phyloP scores from a whole-genome alignment of 2,888 invertebrate genomes.

The Ophraella communa region DNA sequence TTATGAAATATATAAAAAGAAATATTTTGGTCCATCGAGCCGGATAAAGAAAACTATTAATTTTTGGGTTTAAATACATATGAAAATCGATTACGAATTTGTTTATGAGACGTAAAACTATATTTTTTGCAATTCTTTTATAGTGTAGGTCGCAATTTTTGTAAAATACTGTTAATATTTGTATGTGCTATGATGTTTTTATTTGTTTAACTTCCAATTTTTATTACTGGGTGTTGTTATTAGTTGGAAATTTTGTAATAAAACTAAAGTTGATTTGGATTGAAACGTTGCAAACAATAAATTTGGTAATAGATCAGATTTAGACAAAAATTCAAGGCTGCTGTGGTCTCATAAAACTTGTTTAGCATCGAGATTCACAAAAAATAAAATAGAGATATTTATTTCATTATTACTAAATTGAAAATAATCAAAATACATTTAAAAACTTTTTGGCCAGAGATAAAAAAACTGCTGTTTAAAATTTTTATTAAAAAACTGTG shows the following conservation, averaged over 20 bases:
- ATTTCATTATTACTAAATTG: too few relatives aligned
- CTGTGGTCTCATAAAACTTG: too few relatives aligned
- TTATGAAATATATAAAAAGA: background rate
- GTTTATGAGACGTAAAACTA: background rate
- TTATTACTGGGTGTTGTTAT: background rate
- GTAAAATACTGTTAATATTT: background rate
- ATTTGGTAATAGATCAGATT: too few relatives aligned
- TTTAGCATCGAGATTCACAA: too few relatives aligned
- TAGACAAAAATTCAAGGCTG: too few relatives aligned
- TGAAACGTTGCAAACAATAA: too few relatives aligned
- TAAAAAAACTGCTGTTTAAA: too few relatives aligned
- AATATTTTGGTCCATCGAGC: background rate
- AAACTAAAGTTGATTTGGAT: too few relatives aligned
- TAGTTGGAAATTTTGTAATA: background rate
- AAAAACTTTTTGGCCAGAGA: too few relatives aligned
- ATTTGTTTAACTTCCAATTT: background rate
- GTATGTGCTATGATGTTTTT: background rate
- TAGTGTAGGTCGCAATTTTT: background rate
- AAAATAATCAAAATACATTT: too few relatives aligned
- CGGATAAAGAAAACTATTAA: background rate
- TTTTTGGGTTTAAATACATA: background rate
- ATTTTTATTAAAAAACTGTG: too few relatives aligned
- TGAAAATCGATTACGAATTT: background rate
- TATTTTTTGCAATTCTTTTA: background rate
- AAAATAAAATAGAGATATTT: too few relatives aligned